Base-by-base conservation (phyloP, 2,113 vertebrate genomes). In the Hemiprocne comata region DNA sequence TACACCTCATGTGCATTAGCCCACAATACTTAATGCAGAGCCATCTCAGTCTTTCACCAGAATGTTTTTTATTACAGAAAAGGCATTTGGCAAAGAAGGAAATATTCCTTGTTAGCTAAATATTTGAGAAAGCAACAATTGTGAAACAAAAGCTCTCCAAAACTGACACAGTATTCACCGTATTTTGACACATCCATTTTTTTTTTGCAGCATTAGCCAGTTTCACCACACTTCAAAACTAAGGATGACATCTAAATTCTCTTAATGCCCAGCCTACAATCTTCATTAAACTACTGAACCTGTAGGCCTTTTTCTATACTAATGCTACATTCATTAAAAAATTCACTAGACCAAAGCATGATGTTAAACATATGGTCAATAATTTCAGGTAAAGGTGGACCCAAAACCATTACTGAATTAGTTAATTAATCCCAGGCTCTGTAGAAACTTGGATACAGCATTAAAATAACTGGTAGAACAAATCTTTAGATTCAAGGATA, bases 101-200 rank as follows among this genome's bases (percentile, higher is more conserved):
- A 83, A 50, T 93, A 58, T 75, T 91, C 85, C 89, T 67, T 71
- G 44, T 65, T 85, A 95, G 74, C 75, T 78, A 82, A 73, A 76
- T 54, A 72, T 57, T 95, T 94, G 51, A 89, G 80, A 94, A 95
- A 95, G 90, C 58, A 69, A 21, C 85, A 81, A 76, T 15, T 95
- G 28, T 48, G 77, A 80, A 96, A 90, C 40, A 84, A 72, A 89
- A 88, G 58, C 79, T 76, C 50, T 91, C 53, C 61, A 89, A 65
- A 65, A 81, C 71, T 74, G 66, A 78, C 80, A 57, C n/a, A 53
- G 44, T 65, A 77, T 46, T 82, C 62, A 79, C 69, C 54, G 53
- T 26, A 48, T 50, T 76, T 89, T 74, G 69, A 73, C 6, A 73
- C 6, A 29, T 2, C 0, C 7, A 17, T 46, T 46, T 4, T 19